Evolutionary conservation across 2,113 vertebrate genomes (phyloP).

Genomic region (Ursus arctos): DNA sequence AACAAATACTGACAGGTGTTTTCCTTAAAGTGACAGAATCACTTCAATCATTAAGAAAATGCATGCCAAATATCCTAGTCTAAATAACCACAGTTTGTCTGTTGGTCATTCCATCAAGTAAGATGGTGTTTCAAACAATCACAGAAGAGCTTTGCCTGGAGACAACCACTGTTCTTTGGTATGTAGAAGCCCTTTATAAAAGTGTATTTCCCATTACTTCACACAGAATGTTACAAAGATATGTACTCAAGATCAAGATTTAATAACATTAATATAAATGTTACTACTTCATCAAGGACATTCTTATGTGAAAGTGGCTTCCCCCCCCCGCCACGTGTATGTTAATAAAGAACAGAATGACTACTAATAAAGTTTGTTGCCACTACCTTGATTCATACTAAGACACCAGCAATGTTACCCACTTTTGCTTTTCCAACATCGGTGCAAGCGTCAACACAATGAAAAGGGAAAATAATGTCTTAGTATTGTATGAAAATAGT

Average conservation of each 20-base stretch:
- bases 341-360: background rate
- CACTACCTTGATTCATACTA: background rate
- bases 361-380: background rate
- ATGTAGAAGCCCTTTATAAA: background rate
- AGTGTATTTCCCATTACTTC: background rate
- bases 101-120: background rate
- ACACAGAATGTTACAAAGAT: conserved; percentile 10
- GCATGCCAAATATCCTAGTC: background rate
- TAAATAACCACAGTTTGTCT: background rate
- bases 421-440: background rate
- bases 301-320: background rate
- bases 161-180: background rate
- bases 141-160: background rate
- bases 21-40: conserved; percentile 11
- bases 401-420: background rate
- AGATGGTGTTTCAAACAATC: background rate
- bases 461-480: conserved; percentile 2
- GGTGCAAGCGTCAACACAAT: conserved; percentile 7
- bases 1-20: background rate
- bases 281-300: background rate
- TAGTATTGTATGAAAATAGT: background rate
- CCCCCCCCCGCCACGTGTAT: background rate
- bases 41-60: background rate
- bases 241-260: background rate
- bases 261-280: background rate